Percentiles rank a stretch among this genome's conserved stretches.
Conservation (phyloP, 1,140 invertebrate species). For the Lamellibrachia luymesi region DNA sequence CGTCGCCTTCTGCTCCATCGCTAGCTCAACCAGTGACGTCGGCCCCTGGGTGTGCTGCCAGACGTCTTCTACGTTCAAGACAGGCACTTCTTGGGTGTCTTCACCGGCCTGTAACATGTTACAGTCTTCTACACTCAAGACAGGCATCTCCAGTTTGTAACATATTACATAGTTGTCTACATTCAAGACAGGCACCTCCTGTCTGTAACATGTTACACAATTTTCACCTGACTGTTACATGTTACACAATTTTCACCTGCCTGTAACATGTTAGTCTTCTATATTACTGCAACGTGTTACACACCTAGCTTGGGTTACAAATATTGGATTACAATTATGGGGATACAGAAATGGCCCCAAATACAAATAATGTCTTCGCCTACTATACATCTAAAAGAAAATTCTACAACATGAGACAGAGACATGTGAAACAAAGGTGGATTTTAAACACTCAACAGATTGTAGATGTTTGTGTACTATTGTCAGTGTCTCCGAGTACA, state of each 20-base stretch:
- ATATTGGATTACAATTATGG: not conserved
- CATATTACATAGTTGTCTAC: not conserved
- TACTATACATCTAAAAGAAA: too few species aligned
- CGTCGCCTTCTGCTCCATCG: slow-evolving; percentile 71
- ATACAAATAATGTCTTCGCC: too few species aligned
- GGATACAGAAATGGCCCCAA: not conserved
- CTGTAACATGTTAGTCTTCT: slow-evolving; percentile 33
- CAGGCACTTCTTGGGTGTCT: slow-evolving; percentile 52
- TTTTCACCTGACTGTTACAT: not conserved
- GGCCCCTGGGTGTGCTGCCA: slow-evolving; percentile 56
- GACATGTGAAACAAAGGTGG: too few species aligned
- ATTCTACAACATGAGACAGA: too few species aligned
- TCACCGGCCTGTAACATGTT: slow-evolving; percentile 48
- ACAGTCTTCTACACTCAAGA: not conserved
- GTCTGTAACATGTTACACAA: slow-evolving; percentile 40
- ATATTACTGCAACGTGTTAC: slow-evolving; percentile 33
- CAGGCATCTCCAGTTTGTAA: slow-evolving; percentile 52
- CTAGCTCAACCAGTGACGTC: slow-evolving; percentile 69
- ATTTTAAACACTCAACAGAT: too few species aligned
- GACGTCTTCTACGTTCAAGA: slow-evolving; percentile 53
- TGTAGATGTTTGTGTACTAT: too few species aligned
- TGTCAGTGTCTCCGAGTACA: too few species aligned
- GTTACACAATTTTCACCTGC: slow-evolving; percentile 46
- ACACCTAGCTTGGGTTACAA: slow-evolving; percentile 51
- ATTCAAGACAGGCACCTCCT: slow-evolving; percentile 40